Base-by-base conservation (phyloP, 2,797 vertebrate species). In the Melanotaenia parkinsoni region DNA sequence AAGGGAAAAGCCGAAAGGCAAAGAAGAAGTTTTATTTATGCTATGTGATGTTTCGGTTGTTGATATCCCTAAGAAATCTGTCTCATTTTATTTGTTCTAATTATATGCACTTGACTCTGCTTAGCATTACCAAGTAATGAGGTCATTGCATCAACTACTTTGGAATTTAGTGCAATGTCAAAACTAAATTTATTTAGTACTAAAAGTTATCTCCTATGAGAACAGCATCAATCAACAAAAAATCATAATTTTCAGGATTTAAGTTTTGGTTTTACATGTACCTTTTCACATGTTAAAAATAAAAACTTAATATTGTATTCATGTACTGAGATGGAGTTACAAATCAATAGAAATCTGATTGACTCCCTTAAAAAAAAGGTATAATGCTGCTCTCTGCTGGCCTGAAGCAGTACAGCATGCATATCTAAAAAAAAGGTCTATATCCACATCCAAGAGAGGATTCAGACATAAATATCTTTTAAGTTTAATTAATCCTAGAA, bases 301-400 rank as follows among this genome's bases (percentile, higher is more conserved):
- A 12, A 10, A 38, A 11, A 11, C 3, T 11, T 12, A 38, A 13
- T 0, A 30, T 30, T 30, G 28, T 30, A 30, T 30, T 30, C 28
- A 30, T 47, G 18, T 6, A 20, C 5, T n/a, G 2, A 47, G 45
- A n/a, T 47, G 45, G 20, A n/a, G 18, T n/a, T 47, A 47, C 7
- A 47, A 7, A 45, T 45, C 1, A 7, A 2, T 1, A 47, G 45
- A 47, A 47, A 47, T n/a, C 45, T n/a, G 18, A 51, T 12, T 51
- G n/a, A 51, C 9, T 51, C 9, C 3, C 11, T 11, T 1, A 70
- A 20, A 22, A 14, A 14, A 4, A 66, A 47, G 73, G 62, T 72
- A 12, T 60, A 79, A 79, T 88, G 77, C 87, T 89, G 47, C 87
- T 0, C 67, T 63, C 88, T 88, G 57, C 66, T 92, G 92, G 88